Conservation (phyloP, 2,888 invertebrate genomes). For the Caenorhabditis panamensis region DNA sequence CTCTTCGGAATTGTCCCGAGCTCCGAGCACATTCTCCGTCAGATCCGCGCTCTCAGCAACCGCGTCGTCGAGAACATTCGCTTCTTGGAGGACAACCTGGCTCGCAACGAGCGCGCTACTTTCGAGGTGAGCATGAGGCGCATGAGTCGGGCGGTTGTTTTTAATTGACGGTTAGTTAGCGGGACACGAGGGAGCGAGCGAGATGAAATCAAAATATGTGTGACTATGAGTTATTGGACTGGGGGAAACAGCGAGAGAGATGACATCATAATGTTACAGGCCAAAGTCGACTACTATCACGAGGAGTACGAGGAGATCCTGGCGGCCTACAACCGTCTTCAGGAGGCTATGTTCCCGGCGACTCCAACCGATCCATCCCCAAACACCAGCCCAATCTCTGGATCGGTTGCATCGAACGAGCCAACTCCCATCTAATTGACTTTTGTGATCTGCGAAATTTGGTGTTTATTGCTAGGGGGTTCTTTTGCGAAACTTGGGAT, state of each 20-base stretch:
- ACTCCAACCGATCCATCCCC: neutral
- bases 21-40: neutral
- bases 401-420: too few species aligned
- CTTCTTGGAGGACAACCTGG: conserved; percentile 19
- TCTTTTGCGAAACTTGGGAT: too few species aligned
- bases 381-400: too few species aligned
- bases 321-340: neutral
- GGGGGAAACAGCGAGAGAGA: too few species aligned
- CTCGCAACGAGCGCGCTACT: conserved; percentile 38
- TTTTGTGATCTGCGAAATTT: too few species aligned
- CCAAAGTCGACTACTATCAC: conserved; percentile 33
- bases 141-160: neutral
- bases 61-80: conserved; percentile 13
- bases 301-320: conserved; percentile 29
- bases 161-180: too few species aligned
- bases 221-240: too few species aligned
- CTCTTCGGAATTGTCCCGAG: conserved; percentile 20
- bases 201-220: neutral
- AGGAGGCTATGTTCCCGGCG: conserved; percentile 6
- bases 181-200: neutral
- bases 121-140: conserved; percentile 45
- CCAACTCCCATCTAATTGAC: too few species aligned
- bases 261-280: conserved; percentile 8
- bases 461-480: too few species aligned
- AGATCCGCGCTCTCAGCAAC: conserved; percentile 23